Percentiles rank a stretch among this genome's conserved stretches.
Evolutionary conservation across 1,140 invertebrate genomes (phyloP).

Genomic region (Dendroctonus ponderosae): DNA sequence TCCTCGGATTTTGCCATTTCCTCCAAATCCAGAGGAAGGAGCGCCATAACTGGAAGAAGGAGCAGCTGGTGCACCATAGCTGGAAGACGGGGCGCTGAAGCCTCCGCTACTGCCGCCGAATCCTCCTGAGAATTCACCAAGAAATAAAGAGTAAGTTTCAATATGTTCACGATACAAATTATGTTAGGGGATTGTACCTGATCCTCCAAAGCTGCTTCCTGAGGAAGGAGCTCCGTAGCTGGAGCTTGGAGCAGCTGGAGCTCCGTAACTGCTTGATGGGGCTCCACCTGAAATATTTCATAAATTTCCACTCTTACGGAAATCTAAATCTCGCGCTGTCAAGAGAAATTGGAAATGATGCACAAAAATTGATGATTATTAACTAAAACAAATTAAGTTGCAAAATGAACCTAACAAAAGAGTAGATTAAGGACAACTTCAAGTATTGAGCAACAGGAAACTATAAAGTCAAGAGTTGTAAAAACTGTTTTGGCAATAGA

Average conservation of each 20-base stretch:
- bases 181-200: neutral
- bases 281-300: constrained; percentile 44
- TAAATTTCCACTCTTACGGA: neutral
- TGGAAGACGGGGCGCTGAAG: constrained; percentile 40
- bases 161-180: neutral
- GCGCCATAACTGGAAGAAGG: constrained; percentile 49
- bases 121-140: constrained; percentile 26
- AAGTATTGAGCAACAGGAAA: too few relatives aligned
- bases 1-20: constrained; percentile 17
- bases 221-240: constrained; percentile 49
- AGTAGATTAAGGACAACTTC: too few relatives aligned
- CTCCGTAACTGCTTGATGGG: constrained; percentile 37
- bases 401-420: too few relatives aligned
- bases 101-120: constrained; percentile 12
- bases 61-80: constrained; percentile 37
- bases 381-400: neutral
- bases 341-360: too few relatives aligned
- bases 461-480: too few relatives aligned
- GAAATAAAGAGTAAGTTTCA: neutral
- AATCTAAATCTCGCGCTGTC: neutral
- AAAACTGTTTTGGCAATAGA: too few relatives aligned
- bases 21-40: constrained; percentile 37
- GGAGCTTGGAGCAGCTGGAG: constrained; percentile 46
- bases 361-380: neutral
- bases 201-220: constrained; percentile 28